Base-by-base conservation (phyloP, 1,140 invertebrate species). In the Pararge aegeria region DNA sequence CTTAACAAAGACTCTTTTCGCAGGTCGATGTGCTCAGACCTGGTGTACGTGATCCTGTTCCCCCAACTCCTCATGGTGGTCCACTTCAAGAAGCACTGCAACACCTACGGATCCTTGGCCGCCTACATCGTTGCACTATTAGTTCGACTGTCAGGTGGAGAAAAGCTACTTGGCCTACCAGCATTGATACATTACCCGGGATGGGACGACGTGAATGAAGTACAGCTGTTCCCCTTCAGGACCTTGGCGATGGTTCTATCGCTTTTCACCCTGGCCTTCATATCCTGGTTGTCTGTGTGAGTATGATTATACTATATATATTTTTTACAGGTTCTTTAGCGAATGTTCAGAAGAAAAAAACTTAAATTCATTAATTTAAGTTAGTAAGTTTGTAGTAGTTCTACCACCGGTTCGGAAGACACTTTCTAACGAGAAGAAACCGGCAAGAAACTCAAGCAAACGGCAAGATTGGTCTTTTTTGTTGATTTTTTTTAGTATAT, bases 61-160 rank as follows among this genome's bases (percentile, higher is more conserved):
- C 98, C 98, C 0, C 97, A 98, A 90, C 93, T 99, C n/a, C 92
- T 99, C 48, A 98, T 97, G 94, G 98, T 99, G 65, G 97, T 99
- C 4, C 98, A 99, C 90, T 97, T 98, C 86, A 96, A 97, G 83
- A 92, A 95, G 40, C 92, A 97, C 78, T 97, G 96, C 90, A 99
- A 99, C 91, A 99, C 98, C 0, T 99, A 99, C 85, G 98, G 98
- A 18, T 99, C 97, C 18, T 89, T 99, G 20, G 91, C 95, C 1
- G 96, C 96, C 0, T 98, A 98, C 81, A 93, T 98, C 57, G 92
- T 98, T 61, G 98, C 97, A 0, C 92, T 99, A 34, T 65, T 97
- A 21, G 94, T 99, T 19, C 92, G 98, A 1, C 84, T 99, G 12
- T 93, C 94, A 0, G 98, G 98, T 1, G 83, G 98, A 0, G 98